Evolutionary conservation across 2,888 invertebrate species (phyloP).

Genomic region (Ennomos fuscantarius): DNA sequence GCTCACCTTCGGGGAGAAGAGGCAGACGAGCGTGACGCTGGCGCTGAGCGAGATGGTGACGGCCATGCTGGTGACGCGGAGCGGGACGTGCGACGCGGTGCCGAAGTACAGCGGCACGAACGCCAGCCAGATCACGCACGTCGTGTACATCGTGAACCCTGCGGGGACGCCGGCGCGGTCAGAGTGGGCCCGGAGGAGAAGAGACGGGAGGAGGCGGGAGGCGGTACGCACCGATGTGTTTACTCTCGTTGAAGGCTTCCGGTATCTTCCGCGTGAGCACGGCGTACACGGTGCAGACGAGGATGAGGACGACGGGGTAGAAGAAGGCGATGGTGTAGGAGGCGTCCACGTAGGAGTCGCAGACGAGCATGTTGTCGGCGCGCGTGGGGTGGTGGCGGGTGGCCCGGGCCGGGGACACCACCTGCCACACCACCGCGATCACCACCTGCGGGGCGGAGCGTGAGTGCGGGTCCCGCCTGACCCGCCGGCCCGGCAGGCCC

Average conservation of each 20-base stretch:
- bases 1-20: constrained; percentile 98
- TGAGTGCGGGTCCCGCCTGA: background rate
- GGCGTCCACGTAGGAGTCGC: constrained; percentile 95
- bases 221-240: constrained; percentile 91
- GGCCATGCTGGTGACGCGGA: constrained; percentile 97
- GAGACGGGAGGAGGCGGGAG: background rate
- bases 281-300: constrained; percentile 97
- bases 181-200: background rate
- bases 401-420: constrained; percentile 96
- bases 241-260: constrained; percentile 98
- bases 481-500: constrained; percentile 11
- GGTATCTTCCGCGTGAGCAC: constrained; percentile 97
- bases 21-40: constrained; percentile 96
- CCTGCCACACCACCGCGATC: constrained; percentile 95
- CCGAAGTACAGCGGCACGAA: constrained; percentile 99
- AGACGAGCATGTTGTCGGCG: constrained; percentile 95
- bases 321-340: constrained; percentile 96
- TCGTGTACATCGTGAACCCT: constrained; percentile 99
- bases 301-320: constrained; percentile 95
- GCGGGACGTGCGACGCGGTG: constrained; percentile 95
- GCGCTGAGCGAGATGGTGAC: constrained; percentile 97
- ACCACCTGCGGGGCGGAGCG: constrained; percentile 83
- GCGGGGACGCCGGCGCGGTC: constrained; percentile 28
- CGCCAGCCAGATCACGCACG: constrained; percentile 98
- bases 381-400: constrained; percentile 94